Conservation (phyloP, 2,888 invertebrate species). For the Chrysina gloriosa region DNA sequence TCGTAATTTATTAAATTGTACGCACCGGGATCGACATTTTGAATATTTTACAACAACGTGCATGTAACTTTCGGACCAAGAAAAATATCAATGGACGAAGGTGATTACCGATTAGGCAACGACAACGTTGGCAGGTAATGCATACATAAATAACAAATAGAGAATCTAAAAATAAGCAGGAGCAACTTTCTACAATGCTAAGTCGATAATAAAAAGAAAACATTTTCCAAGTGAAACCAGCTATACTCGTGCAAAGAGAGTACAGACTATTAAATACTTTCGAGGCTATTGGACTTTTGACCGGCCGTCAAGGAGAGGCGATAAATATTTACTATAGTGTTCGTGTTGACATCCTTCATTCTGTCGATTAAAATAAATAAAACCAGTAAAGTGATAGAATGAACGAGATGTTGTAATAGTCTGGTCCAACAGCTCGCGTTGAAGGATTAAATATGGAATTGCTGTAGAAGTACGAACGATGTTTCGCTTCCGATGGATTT, state of each 20-base stretch:
- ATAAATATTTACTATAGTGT: conserved; percentile 6
- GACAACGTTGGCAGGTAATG: neutral
- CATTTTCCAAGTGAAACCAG: conserved; percentile 1
- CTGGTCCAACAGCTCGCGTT: no score
- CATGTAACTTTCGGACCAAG: neutral
- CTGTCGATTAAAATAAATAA: neutral
- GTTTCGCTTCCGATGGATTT: no score
- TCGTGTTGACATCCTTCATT: neutral
- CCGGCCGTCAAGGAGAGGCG: neutral
- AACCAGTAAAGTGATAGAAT: neutral
- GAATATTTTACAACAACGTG: neutral
- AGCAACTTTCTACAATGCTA: neutral
- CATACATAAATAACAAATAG: neutral
- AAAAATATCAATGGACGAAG: neutral
- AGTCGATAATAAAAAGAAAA: conserved; percentile 13
- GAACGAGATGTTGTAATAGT: no score
- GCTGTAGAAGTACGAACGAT: no score
- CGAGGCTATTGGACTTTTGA: neutral
- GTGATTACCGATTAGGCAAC: neutral
- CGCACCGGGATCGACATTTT: neutral
- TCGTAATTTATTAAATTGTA: conserved; percentile 1
- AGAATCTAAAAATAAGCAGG: conserved; percentile 12
- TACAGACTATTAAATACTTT: conserved; percentile 3
- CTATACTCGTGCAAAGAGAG: neutral
- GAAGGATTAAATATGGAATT: no score